phyloP scores from a whole-genome alignment of 2,797 vertebrate genomes.

The Oreortyx pictus region DNA sequence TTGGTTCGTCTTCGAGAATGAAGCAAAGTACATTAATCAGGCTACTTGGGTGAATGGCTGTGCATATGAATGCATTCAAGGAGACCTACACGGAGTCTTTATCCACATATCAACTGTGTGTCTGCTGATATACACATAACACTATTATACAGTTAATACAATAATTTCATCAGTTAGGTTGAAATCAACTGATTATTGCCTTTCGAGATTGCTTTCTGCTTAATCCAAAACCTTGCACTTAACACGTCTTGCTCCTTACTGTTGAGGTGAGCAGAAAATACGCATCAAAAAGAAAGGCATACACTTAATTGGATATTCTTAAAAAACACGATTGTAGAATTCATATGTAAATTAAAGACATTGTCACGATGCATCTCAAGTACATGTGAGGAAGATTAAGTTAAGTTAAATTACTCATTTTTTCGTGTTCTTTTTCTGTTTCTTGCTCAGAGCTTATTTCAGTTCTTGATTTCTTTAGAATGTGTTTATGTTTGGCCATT shows the following conservation, averaged over 20 bases:
- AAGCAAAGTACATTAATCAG: slow-evolving; percentile 65
- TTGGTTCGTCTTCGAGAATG: slow-evolving; percentile 62
- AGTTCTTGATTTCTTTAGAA: background rate
- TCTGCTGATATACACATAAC: fast-evolving
- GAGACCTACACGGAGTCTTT: background rate
- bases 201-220: background rate
- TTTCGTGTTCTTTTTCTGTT: background rate
- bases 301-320: background rate
- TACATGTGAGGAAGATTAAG: background rate
- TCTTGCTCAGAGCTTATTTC: background rate
- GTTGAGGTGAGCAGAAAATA: background rate
- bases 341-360: background rate
- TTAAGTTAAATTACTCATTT: background rate
- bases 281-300: background rate
- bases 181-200: background rate
- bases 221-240: background rate
- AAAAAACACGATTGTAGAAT: background rate
- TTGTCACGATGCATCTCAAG: background rate
- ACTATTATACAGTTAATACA: background rate
- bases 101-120: background rate
- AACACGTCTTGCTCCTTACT: background rate
- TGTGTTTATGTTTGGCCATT: background rate
- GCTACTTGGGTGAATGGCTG: slow-evolving; percentile 51
- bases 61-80: background rate
- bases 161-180: background rate